Evolutionary conservation across 2,113 vertebrate genomes (phyloP), one percentile per base, ranked within the genome.

Genomic region (Rutilus rutilus): DNA sequence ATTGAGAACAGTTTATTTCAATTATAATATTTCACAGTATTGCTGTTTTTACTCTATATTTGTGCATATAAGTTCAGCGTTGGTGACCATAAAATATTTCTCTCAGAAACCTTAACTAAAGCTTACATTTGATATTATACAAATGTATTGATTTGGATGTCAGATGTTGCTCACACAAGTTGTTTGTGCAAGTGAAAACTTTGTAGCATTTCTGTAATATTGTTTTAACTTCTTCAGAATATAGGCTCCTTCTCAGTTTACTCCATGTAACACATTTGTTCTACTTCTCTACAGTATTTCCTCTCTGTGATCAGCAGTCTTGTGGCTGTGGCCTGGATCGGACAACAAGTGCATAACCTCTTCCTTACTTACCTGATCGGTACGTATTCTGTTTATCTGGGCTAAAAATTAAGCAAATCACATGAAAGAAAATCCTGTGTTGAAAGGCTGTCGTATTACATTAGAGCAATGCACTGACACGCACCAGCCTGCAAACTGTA

Each of bases 311-410:
- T 98, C 88, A 91, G 95, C 89, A 94, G 94, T 87, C 94, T 99
- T 90, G 92, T 97, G 84, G 90, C 93, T 2, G 92, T 98, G 90
- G 98, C 98, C 84, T 99, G 98, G 98, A 95, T 99, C 81, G 98
- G 98, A 88, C 98, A 99, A 92, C 97, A 99, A 79, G 97, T 99
- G 89, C 98, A 99, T 92, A 99, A 99, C 91, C 96, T 99, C 62
- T 95, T 99, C 80, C 97, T 99, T 80, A 98, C 97, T 65, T 99
- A 98, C 87, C 93, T 99, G 90, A 97, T 98, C 3, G 98, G 98
- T 99, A 94, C 94, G 97, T 94, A 45, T 27, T 7, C 9, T 21
- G n/a, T 23, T 59, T 36, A 59, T 8, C 27, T 50, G 0, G 39
- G 17, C 39, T 8, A 21, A 60, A 42, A 30, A 47, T 9, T 2